Conservation (phyloP, 2,113 vertebrate species). For the Taurulus bubalis region DNA sequence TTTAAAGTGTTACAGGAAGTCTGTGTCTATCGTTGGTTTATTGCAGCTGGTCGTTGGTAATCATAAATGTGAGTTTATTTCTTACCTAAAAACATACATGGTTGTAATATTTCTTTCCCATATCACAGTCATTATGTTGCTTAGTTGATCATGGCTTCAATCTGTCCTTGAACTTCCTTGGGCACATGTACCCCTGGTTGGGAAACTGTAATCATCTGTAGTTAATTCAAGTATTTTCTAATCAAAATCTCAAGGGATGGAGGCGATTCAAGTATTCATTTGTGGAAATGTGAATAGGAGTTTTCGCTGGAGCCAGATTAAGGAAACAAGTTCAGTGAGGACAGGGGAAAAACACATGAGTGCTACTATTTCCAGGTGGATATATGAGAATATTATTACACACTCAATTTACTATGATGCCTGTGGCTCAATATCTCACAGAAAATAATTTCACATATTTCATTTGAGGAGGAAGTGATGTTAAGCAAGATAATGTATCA, state of each 20-base stretch:
- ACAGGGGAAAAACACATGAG: slow-evolving; percentile 35
- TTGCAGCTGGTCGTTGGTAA: background rate
- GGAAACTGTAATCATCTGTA: background rate
- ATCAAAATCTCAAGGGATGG: slow-evolving; percentile 16
- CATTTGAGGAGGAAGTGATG: slow-evolving; percentile 31
- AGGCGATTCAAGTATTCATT: slow-evolving; percentile 8
- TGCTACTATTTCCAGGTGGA: slow-evolving; percentile 44
- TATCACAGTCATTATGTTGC: background rate
- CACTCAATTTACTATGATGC: slow-evolving; percentile 52
- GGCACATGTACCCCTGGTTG: background rate
- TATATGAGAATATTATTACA: slow-evolving; percentile 44
- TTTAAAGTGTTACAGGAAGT: background rate
- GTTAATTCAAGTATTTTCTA: background rate
- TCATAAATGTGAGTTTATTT: background rate
- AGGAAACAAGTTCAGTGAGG: slow-evolving; percentile 20
- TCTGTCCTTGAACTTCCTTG: background rate
- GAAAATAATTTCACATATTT: slow-evolving; percentile 51
- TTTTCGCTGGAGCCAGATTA: background rate
- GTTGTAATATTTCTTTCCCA: background rate
- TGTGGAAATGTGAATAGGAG: slow-evolving; percentile 24
- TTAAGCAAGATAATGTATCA: slow-evolving; percentile 32
- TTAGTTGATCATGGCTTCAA: background rate
- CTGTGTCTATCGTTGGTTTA: background rate
- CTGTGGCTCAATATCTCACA: slow-evolving; percentile 44
- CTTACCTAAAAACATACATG: background rate